Base-by-base conservation (phyloP, 92 coral and sea anemone genomes). In the Epizoanthus rinbou region DNA sequence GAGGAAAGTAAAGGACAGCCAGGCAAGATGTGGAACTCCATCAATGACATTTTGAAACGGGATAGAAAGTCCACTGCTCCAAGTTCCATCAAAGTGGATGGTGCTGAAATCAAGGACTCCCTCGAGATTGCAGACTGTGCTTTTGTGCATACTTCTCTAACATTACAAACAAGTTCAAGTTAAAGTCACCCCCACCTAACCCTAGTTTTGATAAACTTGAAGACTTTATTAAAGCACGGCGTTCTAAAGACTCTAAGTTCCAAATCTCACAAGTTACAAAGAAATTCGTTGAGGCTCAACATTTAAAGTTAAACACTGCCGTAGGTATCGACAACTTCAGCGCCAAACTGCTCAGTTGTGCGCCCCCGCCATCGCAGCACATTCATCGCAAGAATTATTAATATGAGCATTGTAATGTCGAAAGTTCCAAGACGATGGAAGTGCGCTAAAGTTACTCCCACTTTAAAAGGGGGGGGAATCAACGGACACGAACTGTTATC, bases 321-420 rank as follows among this genome's bases (percentile, higher is more conserved):
- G 2, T 28, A 28, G 0, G 88, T 2, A 53, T 85, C 64, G 79
- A 56, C 73, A 76, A 78, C 64, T n/a, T 76, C 10, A 3, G 60
- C 31, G 88, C 84, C 35, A 85, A 53, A 39, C 39, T 85, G 17
- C 85, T 85, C 2, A 56, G 52, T 8, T 78, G 78, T 41, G 85
- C 80, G 86, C 78, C 9, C 80, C 83, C 14, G 31, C 23, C 15
- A 69, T 86, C 21, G 81, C 85, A 43, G 73, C 75, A 7, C 66
- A n/a, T n/a, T 39, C 73, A 60, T 86, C 39, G 50, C 82, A 41
- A 24, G 76, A n/a, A 80, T 86, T 2, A 69, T 80, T 33, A 85
- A 85, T 62, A 14, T 78, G 85, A 79, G 64, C 52, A 50, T 85
- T 41, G 13, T 79, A 18, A 18, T 19, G 57, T 85, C 85, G 23